A percentile compares a stretch with the other conserved stretches of the same genome.
phyloP scores from a whole-genome alignment of 2,797 vertebrate genomes.

The Xenentodon cancila region DNA sequence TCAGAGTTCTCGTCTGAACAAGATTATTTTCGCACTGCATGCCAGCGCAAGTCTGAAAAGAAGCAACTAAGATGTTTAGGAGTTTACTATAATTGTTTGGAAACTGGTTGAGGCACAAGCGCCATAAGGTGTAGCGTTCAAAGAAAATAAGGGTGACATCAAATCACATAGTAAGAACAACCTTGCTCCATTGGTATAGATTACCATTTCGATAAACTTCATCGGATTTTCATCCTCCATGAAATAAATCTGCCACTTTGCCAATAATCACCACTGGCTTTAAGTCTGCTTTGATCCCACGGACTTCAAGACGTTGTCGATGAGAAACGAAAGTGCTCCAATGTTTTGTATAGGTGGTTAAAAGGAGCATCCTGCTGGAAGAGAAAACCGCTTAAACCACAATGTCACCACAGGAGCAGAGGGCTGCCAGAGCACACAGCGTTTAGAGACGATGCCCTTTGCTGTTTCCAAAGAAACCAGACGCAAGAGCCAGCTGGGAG shows the following conservation, averaged over 20 bases:
- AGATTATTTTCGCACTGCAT: constrained; percentile 5
- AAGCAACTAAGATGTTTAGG: not conserved
- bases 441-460: constrained; percentile 11
- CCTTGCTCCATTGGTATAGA: not conserved
- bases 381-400: constrained; percentile 24
- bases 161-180: too few relatives aligned
- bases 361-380: constrained; percentile 32
- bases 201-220: not conserved
- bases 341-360: constrained; percentile 24
- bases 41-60: not conserved
- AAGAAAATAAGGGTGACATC: not conserved
- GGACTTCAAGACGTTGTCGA: constrained; percentile 1
- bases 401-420: constrained; percentile 14
- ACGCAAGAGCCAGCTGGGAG: constrained; percentile 24
- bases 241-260: not conserved
- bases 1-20: not conserved
- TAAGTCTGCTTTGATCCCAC: constrained; percentile 1
- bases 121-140: not conserved
- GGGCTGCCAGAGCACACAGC: constrained; percentile 28
- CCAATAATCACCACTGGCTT: not conserved
- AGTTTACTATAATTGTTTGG: not conserved
- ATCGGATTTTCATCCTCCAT: not conserved
- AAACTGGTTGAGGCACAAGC: not conserved
- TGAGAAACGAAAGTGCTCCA: constrained; percentile 1
- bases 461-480: constrained; percentile 20